Percentiles rank a stretch among this genome's conserved stretches.
These are phyloP conservation scores for Phyto melanocephala DNA, from an alignment of 2,888 invertebrate species.

Conservation along the genomic window DNA sequence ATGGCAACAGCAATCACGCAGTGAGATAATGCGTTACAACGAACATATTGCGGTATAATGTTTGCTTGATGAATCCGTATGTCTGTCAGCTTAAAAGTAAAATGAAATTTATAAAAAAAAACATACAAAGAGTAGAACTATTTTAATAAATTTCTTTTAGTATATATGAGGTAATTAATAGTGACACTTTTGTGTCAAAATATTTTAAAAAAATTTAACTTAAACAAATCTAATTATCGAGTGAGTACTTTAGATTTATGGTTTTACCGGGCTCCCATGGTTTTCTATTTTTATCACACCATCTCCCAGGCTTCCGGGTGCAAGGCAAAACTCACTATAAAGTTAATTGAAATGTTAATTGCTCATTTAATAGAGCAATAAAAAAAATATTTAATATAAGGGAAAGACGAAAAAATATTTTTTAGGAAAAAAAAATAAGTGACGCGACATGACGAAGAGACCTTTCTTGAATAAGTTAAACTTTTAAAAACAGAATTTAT, in stretches of 20 bases:
- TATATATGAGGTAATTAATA: slow-evolving; percentile 61
- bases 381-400: too few relatives aligned
- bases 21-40: neutral
- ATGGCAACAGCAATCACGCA: neutral
- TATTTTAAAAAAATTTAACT: too few relatives aligned
- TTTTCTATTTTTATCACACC: neutral
- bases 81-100: neutral
- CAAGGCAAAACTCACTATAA: slow-evolving; percentile 33
- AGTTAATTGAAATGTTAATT: slow-evolving; percentile 37
- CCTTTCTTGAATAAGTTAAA: too few relatives aligned
- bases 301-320: neutral
- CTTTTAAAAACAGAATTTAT: too few relatives aligned
- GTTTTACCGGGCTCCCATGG: neutral
- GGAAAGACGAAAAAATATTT: too few relatives aligned
- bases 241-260: slow-evolving; percentile 33
- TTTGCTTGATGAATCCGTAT: neutral
- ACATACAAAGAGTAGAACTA: neutral
- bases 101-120: neutral
- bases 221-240: neutral
- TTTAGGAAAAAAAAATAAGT: too few relatives aligned
- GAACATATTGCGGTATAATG: neutral
- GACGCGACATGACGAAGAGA: too few relatives aligned
- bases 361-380: too few relatives aligned
- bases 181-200: slow-evolving; percentile 64
- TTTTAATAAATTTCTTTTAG: slow-evolving; percentile 8